Percentiles rank a stretch among this genome's conserved stretches.
These are phyloP conservation scores for Diadumene lineata DNA, from an alignment of 92 coral and sea anemone genomes.

Conservation along the genomic window DNA sequence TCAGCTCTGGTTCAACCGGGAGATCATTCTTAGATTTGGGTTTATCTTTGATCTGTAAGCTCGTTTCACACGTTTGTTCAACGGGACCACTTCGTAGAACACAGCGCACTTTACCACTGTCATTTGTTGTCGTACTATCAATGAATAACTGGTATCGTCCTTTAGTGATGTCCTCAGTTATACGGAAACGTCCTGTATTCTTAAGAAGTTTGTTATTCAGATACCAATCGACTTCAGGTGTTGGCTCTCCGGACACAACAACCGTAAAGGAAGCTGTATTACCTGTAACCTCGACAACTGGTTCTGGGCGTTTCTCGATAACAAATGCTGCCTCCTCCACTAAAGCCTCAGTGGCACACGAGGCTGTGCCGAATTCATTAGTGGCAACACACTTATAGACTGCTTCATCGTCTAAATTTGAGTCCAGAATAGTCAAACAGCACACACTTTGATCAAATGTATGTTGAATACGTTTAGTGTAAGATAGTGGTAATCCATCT, in stretches of 20 bases:
- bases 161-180: conserved; percentile 62
- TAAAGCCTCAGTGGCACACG: conserved; percentile 77
- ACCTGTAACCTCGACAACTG: conserved; percentile 59
- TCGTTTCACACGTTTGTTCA: conserved; percentile 17
- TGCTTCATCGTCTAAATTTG: conserved; percentile 83
- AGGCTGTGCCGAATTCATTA: conserved; percentile 76
- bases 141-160: conserved; percentile 67
- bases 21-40: conserved; percentile 21
- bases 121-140: conserved; percentile 46
- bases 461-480: conserved; percentile 48
- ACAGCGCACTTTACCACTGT: conserved; percentile 63
- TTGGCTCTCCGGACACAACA: conserved; percentile 65
- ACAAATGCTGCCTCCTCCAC: conserved; percentile 65
- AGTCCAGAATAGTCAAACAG: conserved; percentile 45
- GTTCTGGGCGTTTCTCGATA: conserved; percentile 63
- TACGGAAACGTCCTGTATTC: conserved; percentile 65
- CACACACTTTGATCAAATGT: conserved; percentile 58
- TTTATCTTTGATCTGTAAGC: conserved; percentile 18
- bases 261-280: conserved; percentile 63
- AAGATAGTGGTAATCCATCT: conserved; percentile 71
- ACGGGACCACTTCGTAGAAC: conserved; percentile 21
- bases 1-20: conserved; percentile 19
- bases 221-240: conserved; percentile 78
- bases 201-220: conserved; percentile 52
- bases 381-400: conserved; percentile 85